Base-by-base conservation (phyloP, 2,113 vertebrate species). In the Syngnathus typhle region DNA sequence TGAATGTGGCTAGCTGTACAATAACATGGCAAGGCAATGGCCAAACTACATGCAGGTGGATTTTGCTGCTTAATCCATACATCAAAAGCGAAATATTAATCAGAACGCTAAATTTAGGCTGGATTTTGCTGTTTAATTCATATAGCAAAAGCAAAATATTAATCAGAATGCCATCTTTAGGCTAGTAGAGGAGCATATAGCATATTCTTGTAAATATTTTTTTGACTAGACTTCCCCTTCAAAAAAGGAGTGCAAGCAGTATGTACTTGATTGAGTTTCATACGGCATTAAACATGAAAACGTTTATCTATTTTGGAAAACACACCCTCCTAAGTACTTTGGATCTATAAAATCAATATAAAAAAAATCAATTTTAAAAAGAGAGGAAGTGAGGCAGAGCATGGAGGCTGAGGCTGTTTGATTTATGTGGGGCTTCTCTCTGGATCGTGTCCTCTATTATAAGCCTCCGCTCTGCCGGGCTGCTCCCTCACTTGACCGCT, bases 401-500 rank as follows among this genome's bases (percentile, higher is more conserved):
- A 69, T 10, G 68, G 71, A 70, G 75, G 80, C 77, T 62, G 67
- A 76, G 72, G 79, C 78, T 84, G 65, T 82, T 81, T 90, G 91
- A 92, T 91, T 90, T 90, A 92, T 92, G 85, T 82, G 86, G 78
- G 77, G 83, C 82, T 84, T 69, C 82, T 84, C 78, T 88, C 87
- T 88, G 80, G 72, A 83, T 88, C 74, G 82, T 82, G 79, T 90
- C 87, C 71, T 82, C 86, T 77, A 88, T 90, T 90, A 90, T 82
- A 83, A 84, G 83, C 71, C 76, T 65, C 73, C 78, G 72, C 82
- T 88, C 83, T 88, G 80, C 72, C 78, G 65, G 76, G 72, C 81
- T 82, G 76, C 84, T 79, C 82, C 80, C 86, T 81, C 78, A 88
- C 88, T 85, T 88, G 87, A 88, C 81, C 70, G 78, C 82, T 88